Evolutionary conservation across 2,797 vertebrate genomes (phyloP).

Genomic region (Crenichthys baileyi): DNA sequence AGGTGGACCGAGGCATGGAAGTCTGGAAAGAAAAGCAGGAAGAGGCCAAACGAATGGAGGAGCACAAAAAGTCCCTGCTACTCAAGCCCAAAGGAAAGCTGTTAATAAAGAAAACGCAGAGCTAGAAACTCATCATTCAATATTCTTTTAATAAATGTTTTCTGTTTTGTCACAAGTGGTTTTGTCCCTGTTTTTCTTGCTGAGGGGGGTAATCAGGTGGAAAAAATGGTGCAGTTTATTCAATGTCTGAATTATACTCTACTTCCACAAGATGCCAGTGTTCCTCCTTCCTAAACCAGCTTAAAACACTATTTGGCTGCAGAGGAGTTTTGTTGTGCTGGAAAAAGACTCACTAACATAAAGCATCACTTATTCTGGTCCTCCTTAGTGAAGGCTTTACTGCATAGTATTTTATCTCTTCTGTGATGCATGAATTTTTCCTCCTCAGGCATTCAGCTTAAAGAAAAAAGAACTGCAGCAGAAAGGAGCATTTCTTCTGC

Average conservation of each 20-base stretch:
- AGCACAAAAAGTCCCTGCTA: slow-evolving; percentile 69
- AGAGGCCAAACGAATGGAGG: slow-evolving; percentile 48
- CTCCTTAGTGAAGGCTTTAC: background rate
- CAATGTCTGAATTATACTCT: slow-evolving; percentile 16
- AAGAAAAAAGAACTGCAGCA: background rate
- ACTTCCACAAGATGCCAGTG: slow-evolving; percentile 77
- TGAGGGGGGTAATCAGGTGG: accelerated
- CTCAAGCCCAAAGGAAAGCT: slow-evolving; percentile 81
- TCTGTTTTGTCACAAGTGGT: slow-evolving; percentile 8
- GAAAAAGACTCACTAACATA: slow-evolving; percentile 39
- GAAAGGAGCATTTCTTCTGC: background rate
- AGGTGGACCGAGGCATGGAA: slow-evolving; percentile 79
- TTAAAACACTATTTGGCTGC: background rate
- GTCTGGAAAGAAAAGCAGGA: slow-evolving; percentile 61
- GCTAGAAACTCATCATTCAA: slow-evolving; percentile 15
- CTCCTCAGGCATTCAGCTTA: background rate
- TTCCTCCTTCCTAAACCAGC: slow-evolving; percentile 36
- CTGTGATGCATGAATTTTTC: background rate
- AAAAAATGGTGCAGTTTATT: background rate
- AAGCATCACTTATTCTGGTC: slow-evolving; percentile 54
- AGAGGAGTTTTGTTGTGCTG: slow-evolving; percentile 15
- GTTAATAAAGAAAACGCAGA: slow-evolving; percentile 54
- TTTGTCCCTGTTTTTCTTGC: background rate
- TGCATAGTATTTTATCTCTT: background rate
- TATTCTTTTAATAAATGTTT: slow-evolving; percentile 41